Conservation (phyloP, 2,797 vertebrate genomes). For the Cyprinella venusta region DNA sequence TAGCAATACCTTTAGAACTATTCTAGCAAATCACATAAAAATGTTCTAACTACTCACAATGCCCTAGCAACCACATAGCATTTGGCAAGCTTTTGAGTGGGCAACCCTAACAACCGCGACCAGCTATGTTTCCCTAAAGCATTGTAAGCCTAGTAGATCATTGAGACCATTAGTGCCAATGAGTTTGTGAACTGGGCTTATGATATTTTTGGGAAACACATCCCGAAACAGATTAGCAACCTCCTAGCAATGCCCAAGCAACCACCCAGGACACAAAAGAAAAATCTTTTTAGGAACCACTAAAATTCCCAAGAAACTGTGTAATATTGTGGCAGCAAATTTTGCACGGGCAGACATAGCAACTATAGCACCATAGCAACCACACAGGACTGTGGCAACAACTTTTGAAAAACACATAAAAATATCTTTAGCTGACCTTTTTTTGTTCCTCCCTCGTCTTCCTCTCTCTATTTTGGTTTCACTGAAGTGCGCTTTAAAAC, state of each 20-base stretch:
- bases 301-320: background rate
- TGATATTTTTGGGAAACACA: background rate
- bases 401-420: background rate
- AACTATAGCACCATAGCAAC: background rate
- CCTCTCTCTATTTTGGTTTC: background rate
- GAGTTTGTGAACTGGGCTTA: background rate
- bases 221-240: background rate
- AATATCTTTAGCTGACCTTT: background rate
- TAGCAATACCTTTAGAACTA: background rate
- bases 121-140: background rate
- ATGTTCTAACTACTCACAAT: too few relatives aligned
- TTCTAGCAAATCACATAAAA: background rate
- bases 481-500: slow-evolving; percentile 12
- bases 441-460: background rate
- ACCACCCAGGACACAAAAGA: background rate
- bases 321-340: background rate
- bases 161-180: background rate
- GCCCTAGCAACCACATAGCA: background rate
- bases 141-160: background rate
- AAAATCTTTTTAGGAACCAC: background rate
- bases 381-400: background rate
- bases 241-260: background rate
- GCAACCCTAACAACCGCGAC: background rate
- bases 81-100: background rate
- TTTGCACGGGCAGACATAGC: background rate